phyloP scores from a whole-genome alignment of 35 echinoderm and acorn worm species.

The Apostichopus parvimensis region DNA sequence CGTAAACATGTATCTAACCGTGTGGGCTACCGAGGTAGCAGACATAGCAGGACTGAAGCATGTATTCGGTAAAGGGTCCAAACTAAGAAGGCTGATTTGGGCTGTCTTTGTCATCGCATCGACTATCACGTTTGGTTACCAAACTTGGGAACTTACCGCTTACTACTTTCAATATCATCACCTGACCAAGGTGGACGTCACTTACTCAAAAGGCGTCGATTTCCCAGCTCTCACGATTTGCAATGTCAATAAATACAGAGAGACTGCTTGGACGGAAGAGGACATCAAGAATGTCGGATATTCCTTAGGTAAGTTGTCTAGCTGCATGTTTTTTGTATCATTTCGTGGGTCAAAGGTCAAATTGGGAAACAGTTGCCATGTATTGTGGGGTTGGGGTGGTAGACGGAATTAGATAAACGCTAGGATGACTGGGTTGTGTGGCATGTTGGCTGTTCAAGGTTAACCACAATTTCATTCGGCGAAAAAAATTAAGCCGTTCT shows the following conservation, averaged over 20 bases:
- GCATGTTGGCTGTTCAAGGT: too few species aligned
- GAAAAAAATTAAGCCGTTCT: too few species aligned
- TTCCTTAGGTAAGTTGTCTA: slow-evolving; percentile 48
- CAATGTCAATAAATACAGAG: slow-evolving; percentile 82
- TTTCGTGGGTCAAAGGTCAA: too few species aligned
- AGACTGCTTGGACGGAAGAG: slow-evolving; percentile 52
- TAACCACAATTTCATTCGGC: too few species aligned
- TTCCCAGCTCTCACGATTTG: slow-evolving; percentile 77
- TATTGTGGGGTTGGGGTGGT: too few species aligned
- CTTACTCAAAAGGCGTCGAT: slow-evolving; percentile 34
- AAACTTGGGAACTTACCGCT: neutral
- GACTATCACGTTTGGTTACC: slow-evolving; percentile 18
- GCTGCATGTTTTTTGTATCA: too few species aligned
- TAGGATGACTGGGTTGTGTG: too few species aligned
- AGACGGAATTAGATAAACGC: too few species aligned
- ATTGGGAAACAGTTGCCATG: too few species aligned
- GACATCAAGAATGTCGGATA: slow-evolving; percentile 64
- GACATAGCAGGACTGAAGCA: slow-evolving; percentile 59
- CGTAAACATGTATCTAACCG: slow-evolving; percentile 29
- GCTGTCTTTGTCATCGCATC: slow-evolving; percentile 28
- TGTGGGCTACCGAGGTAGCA: slow-evolving; percentile 51
- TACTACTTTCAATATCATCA: slow-evolving; percentile 62
- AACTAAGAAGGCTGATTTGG: slow-evolving; percentile 48
- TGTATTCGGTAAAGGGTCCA: slow-evolving; percentile 40
- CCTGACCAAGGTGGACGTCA: slow-evolving; percentile 68